Evolutionary conservation across 2,113 vertebrate genomes (phyloP), one percentile per base, ranked within the genome.

Genomic region (Microcebus ravelobensis): DNA sequence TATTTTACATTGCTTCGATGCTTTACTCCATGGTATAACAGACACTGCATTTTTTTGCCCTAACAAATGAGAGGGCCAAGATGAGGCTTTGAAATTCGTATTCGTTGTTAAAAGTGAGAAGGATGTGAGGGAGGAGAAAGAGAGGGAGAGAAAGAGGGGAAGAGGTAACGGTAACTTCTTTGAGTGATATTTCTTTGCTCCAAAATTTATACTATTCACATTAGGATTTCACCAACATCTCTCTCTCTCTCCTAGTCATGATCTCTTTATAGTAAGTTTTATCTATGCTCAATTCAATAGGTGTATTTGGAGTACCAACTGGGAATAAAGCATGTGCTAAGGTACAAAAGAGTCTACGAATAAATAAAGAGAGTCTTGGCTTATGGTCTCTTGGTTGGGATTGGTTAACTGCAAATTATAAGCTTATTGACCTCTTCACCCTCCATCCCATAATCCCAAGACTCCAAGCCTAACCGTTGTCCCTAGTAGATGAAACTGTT

Each of bases 21-120:
- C 68, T 94, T 95, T 90, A 42, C 67, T 84, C 76, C 13, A 61
- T 36, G 50, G 77, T 77, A 34, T 86, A 68, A 65, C 65, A 85
- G 65, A 95, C 42, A 79, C 81, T 74, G 83, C 59, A 52, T 93
- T 93, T 91, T 87, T 87, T 76, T 76, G 42, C 45, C 52, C 67
- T 93, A 86, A 93, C 87, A 91, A 90, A 92, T 85, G 82, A 93
- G 96, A 96, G 34, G 36, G 50, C 68, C 68, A 70, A 82, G 88
- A 74, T 10, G 77, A 73, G 39, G 8, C 94, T 93, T 96, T 98
- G 95, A 92, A 95, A 81, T 85, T 95, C 94, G 52, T 87, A 71
- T 90, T 95, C 95, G 63, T 94, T 74, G 93, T 88, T 95, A 87
- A 95, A 96, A 68, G 93, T 52, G 77, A 84, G 34, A 31, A 82